Evolutionary conservation across 2,888 invertebrate genomes (phyloP), one percentile per base, ranked within the genome.

Genomic region (Caenorhabditis wallacei): DNA sequence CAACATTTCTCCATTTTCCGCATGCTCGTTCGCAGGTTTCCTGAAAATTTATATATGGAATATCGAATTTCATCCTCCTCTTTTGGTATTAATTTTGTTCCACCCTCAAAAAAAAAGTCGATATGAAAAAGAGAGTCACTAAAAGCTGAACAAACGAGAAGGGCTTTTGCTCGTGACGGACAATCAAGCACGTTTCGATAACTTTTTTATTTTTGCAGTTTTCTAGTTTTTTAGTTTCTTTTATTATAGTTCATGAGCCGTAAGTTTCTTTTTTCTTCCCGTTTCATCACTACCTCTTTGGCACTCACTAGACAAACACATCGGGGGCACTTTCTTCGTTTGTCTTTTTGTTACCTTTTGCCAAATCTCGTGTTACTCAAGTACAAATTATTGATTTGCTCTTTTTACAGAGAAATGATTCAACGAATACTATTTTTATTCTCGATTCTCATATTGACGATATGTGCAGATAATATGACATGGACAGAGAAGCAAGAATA

Each of bases 11-110:
- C 76, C 84, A 89, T 30, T 80, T 75, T 16, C 91, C 91, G 40
- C 91, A 91, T 20, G 90, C 89, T 20, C 91, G 87, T 53, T 89
- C 86, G 64, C 91, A 91, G 7, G 87, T 82, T 76, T 91, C 91
- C 84, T 87, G 75, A 4, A 84, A 82, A 35, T 48, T 35, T 51
- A 13, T 18, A 16, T 53, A 2, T 35, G 16, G 13, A 56, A 13
- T 18, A 43, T 22, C 1, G 20, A 37, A 43, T 72, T 43, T 66
- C 64, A 22, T 59, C 46, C 35, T 26, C 66, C 64, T 22, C 48
- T 69, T 69, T 69, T 69, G 61, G 68, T 66, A 59, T 30, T 70
- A 46, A 68, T 54, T n/a, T n/a, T n/a, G n/a, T n/a, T n/a, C n/a
- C n/a, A n/a, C n/a, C n/a, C 35, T 72, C 18, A 24, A 16, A 30